Percentiles rank a stretch among this genome's conserved stretches.
These are phyloP conservation scores for Amazonetta brasiliensis DNA, from an alignment of 2,797 vertebrate species.

Conservation along the genomic window DNA sequence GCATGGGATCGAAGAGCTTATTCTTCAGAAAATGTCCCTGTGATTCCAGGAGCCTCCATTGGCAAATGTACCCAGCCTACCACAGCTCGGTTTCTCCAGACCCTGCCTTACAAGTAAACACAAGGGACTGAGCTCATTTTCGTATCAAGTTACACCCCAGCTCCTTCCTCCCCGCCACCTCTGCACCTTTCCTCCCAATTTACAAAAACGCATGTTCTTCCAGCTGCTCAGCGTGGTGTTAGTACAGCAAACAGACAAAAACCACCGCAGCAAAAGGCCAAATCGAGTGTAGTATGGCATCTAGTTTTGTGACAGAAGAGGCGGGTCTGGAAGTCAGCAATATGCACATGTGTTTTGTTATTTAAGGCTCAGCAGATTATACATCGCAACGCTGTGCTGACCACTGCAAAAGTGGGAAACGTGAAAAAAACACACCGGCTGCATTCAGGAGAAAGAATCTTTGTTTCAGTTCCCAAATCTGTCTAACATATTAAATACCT, in stretches of 20 bases:
- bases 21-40: background rate
- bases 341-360: accelerated
- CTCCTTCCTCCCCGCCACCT: background rate
- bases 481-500: background rate
- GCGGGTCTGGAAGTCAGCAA: accelerated
- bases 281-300: accelerated
- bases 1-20: background rate
- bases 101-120: conserved; percentile 81
- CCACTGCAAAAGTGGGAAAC: background rate
- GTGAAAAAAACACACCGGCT: background rate
- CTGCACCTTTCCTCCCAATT: background rate
- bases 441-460: background rate
- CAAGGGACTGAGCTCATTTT: conserved; percentile 41
- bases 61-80: conserved; percentile 19
- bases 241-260: background rate
- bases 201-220: background rate
- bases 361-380: background rate
- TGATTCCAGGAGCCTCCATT: conserved; percentile 25
- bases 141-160: conserved; percentile 55
- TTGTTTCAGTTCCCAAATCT: background rate
- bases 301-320: accelerated
- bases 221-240: background rate
- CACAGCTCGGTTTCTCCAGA: background rate
- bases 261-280: background rate
- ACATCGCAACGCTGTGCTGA: background rate